A percentile compares a stretch with the other conserved stretches of the same genome.
phyloP scores from a whole-genome alignment of 2,113 vertebrate species.

The Scortum barcoo region DNA sequence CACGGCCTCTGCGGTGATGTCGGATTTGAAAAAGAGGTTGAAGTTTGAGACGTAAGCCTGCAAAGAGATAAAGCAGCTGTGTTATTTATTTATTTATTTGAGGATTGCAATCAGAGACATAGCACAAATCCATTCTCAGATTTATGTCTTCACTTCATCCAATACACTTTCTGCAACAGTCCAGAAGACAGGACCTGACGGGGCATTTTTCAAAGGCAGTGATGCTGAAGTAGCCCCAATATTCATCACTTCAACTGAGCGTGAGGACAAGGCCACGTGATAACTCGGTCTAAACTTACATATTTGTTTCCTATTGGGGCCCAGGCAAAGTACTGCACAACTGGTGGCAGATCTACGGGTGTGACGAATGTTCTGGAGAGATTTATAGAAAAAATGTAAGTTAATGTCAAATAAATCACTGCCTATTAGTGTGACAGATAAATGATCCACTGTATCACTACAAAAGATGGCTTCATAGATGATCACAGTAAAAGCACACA shows the following conservation, averaged over 20 bases:
- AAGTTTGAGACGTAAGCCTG: constrained; percentile 92
- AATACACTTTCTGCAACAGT: neutral
- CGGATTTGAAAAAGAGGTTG: constrained; percentile 90
- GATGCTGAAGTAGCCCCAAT: neutral
- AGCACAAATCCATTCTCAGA: neutral
- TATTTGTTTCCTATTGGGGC: constrained; percentile 90
- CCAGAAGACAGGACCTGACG: neutral
- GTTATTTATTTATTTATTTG: no score
- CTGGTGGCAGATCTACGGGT: constrained; percentile 86
- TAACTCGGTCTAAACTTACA: constrained; percentile 82
- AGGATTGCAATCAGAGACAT: neutral
- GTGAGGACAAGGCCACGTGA: neutral
- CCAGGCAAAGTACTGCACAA: constrained; percentile 91
- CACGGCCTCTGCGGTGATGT: constrained; percentile 81
- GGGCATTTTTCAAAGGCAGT: neutral
- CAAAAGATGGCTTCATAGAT: neutral
- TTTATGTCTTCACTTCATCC: neutral
- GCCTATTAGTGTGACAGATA: neutral
- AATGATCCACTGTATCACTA: neutral
- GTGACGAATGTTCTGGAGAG: constrained; percentile 88
- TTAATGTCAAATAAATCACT: neutral
- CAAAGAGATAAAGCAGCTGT: constrained; percentile 8
- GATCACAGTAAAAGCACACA: neutral
- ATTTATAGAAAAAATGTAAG: constrained; percentile 16
- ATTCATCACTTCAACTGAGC: constrained; percentile 1